Conservation (phyloP, 1,140 invertebrate species). For the Brachionus paranguensis region DNA sequence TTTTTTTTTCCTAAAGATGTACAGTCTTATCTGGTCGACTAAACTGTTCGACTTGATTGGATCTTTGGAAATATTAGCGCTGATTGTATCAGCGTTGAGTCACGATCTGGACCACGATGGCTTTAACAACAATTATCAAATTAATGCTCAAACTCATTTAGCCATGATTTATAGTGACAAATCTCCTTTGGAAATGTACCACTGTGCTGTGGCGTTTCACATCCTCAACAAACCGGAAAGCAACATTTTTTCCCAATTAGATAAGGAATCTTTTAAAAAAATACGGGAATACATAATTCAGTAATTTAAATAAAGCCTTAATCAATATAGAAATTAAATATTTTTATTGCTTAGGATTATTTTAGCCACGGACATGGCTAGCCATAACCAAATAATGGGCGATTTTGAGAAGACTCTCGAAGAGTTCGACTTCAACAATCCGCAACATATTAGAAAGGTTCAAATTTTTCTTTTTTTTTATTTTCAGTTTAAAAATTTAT, state of each 20-base stretch:
- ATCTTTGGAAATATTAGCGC: constrained; percentile 69
- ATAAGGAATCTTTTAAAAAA: constrained; percentile 58
- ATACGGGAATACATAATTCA: constrained; percentile 45
- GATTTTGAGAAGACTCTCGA: constrained; percentile 50
- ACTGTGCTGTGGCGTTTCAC: constrained; percentile 77
- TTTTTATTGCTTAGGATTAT: constrained; percentile 53
- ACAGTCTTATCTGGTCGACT: constrained; percentile 11
- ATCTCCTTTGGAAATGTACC: constrained; percentile 79
- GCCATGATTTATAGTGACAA: constrained; percentile 81
- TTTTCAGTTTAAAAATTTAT: neutral
- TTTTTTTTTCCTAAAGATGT: neutral
- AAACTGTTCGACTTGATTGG: constrained; percentile 59
- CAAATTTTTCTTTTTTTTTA: neutral
- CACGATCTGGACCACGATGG: constrained; percentile 58
- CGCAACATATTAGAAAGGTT: neutral
- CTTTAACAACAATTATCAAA: constrained; percentile 60
- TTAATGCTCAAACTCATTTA: constrained; percentile 76
- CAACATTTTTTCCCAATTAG: constrained; percentile 67
- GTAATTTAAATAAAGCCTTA: neutral
- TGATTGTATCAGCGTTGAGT: constrained; percentile 76
- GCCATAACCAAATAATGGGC: constrained; percentile 55
- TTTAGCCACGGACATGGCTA: constrained; percentile 56
- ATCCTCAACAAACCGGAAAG: constrained; percentile 67
- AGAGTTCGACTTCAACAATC: constrained; percentile 14
- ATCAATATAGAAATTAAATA: neutral